A percentile compares a stretch with the other conserved stretches of the same genome.
These are phyloP conservation scores for Calliopsis andreniformis DNA, from an alignment of 1,140 invertebrate genomes.

Conservation along the genomic window DNA sequence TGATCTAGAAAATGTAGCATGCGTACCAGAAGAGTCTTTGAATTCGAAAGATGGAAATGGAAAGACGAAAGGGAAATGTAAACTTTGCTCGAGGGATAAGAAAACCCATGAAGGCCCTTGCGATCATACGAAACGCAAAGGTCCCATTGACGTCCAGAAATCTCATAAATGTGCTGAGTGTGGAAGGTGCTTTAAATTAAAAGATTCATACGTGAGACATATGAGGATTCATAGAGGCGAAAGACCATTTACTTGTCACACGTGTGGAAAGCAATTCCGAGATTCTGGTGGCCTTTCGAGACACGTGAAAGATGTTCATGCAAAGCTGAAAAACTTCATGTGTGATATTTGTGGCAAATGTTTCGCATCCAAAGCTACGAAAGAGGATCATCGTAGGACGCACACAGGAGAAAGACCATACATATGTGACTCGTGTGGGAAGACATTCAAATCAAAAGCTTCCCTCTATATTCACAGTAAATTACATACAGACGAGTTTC, in stretches of 20 bases:
- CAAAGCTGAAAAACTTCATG: constrained; percentile 76
- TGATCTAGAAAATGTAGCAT: constrained; percentile 1
- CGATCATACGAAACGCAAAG: constrained; percentile 17
- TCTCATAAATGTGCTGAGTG: constrained; percentile 79
- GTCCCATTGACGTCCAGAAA: constrained; percentile 60
- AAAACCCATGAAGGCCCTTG: constrained; percentile 5
- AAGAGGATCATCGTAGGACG: constrained; percentile 85
- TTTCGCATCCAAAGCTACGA: constrained; percentile 82
- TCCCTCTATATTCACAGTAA: constrained; percentile 83
- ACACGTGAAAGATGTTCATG: constrained; percentile 70
- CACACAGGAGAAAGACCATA: constrained; percentile 85
- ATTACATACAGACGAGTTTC: constrained; percentile 81
- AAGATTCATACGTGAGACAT: constrained; percentile 81
- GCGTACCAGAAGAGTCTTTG: neutral
- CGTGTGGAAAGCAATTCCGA: constrained; percentile 84
- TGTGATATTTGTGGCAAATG: constrained; percentile 77
- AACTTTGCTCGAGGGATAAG: neutral
- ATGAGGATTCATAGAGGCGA: constrained; percentile 84
- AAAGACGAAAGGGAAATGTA: constrained; percentile 21
- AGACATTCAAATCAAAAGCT: constrained; percentile 82
- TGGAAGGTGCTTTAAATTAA: constrained; percentile 79
- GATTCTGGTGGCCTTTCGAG: constrained; percentile 74
- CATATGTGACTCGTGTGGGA: constrained; percentile 85
- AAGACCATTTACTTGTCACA: constrained; percentile 86
- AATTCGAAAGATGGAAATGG: neutral